Conservation (phyloP, 1,140 invertebrate species). For the Araneus ventricosus region DNA sequence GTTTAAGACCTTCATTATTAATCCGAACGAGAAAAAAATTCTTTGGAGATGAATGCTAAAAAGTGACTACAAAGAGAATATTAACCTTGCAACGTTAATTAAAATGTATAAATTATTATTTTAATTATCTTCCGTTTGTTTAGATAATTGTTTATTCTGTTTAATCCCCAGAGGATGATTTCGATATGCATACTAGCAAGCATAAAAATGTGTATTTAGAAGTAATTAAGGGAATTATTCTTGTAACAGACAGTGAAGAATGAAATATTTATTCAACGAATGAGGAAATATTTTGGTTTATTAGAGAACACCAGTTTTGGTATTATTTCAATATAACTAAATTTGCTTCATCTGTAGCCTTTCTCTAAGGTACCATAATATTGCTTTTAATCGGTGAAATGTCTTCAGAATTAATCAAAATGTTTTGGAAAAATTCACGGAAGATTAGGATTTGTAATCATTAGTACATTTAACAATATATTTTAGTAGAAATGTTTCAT, state of each 20-base stretch:
- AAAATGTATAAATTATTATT: constrained; percentile 1
- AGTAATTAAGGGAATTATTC: background rate
- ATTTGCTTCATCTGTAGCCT: too few relatives aligned
- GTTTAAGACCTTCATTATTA: background rate
- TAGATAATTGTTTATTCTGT: background rate
- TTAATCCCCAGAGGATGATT: background rate
- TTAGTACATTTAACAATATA: too few relatives aligned
- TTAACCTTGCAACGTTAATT: background rate
- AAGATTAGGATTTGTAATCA: too few relatives aligned
- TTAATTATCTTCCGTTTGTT: background rate
- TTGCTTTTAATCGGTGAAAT: too few relatives aligned
- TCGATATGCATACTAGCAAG: background rate
- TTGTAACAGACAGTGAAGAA: background rate
- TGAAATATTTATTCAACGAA: background rate
- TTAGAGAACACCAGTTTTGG: background rate
- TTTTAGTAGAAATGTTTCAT: too few relatives aligned
- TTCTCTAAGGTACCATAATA: too few relatives aligned
- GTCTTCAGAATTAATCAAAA: too few relatives aligned
- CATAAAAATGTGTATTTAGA: background rate
- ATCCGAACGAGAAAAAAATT: background rate
- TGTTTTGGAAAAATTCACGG: too few relatives aligned
- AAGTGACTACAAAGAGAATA: background rate
- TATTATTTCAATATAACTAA: too few relatives aligned
- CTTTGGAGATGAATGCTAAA: background rate
- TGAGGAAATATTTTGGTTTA: background rate